Evolutionary conservation across 1,140 invertebrate species (phyloP).

Genomic region (Ostrea edulis): DNA sequence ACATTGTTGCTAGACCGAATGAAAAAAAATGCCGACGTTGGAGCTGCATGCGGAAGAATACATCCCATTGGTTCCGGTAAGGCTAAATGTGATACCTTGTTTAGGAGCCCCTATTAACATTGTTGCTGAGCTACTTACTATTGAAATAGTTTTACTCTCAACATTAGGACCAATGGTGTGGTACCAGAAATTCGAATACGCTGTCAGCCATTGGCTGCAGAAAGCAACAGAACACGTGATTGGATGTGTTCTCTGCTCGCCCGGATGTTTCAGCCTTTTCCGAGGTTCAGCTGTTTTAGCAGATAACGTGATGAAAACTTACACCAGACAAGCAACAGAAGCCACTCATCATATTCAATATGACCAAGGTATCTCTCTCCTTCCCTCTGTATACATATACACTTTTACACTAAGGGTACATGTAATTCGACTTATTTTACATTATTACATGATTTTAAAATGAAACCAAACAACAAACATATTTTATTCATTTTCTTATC

Average conservation of each 20-base stretch:
- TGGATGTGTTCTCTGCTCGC: slow-evolving; percentile 74
- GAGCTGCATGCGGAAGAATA: slow-evolving; percentile 83
- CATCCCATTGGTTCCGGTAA: slow-evolving; percentile 81
- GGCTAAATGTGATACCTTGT: not conserved
- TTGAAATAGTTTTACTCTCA: not conserved
- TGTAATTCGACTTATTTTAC: too few species aligned
- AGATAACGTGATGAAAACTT: slow-evolving; percentile 69
- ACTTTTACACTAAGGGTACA: too few species aligned
- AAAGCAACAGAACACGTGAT: slow-evolving; percentile 72
- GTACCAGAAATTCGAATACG: slow-evolving; percentile 75
- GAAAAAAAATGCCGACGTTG: slow-evolving; percentile 82
- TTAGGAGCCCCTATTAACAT: too few species aligned
- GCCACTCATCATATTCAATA: slow-evolving; percentile 83
- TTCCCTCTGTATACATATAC: too few species aligned
- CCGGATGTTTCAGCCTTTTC: slow-evolving; percentile 70
- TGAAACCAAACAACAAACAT: too few species aligned
- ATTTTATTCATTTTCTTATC: too few species aligned
- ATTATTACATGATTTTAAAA: too few species aligned
- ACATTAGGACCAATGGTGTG: slow-evolving; percentile 69
- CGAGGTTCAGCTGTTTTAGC: slow-evolving; percentile 68
- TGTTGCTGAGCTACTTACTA: not conserved
- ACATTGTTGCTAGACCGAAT: slow-evolving; percentile 82
- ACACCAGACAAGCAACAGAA: slow-evolving; percentile 80
- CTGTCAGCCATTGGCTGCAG: slow-evolving; percentile 74
- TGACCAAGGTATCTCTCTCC: slow-evolving; percentile 80